phyloP scores from a whole-genome alignment of 2,888 invertebrate genomes.

The Hedychridium roseum region DNA sequence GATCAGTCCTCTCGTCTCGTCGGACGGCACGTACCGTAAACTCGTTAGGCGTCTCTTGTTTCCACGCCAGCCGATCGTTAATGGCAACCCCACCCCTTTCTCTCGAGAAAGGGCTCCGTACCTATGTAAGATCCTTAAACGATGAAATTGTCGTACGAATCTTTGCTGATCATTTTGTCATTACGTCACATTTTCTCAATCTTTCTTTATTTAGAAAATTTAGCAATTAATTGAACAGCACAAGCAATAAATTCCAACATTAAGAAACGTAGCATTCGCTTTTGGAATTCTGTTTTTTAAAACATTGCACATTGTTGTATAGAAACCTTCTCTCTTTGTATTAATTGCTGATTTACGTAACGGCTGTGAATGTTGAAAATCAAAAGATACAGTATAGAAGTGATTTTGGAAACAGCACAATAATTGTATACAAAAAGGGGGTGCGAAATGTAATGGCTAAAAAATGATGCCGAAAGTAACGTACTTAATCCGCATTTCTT shows the following conservation, averaged over 20 bases:
- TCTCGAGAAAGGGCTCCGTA: slow-evolving; percentile 18
- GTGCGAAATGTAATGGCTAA: not conserved
- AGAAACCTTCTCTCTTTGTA: too few relatives aligned
- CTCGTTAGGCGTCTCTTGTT: slow-evolving; percentile 60
- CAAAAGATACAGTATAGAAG: too few relatives aligned
- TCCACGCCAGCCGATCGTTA: slow-evolving; percentile 53
- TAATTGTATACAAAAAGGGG: not conserved
- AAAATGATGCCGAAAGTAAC: too few relatives aligned
- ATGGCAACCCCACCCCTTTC: slow-evolving; percentile 34
- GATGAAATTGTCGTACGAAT: slow-evolving; percentile 41
- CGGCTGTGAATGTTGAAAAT: slow-evolving; percentile 22
- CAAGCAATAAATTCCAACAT: too few relatives aligned
- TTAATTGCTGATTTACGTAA: too few relatives aligned
- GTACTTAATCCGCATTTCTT: too few relatives aligned
- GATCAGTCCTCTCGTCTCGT: slow-evolving; percentile 50
- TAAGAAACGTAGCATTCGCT: too few relatives aligned
- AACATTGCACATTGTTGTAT: too few relatives aligned
- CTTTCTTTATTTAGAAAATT: slow-evolving; percentile 7
- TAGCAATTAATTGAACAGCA: not conserved
- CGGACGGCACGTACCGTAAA: slow-evolving; percentile 46
- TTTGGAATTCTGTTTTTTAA: too few relatives aligned
- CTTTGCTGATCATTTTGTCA: slow-evolving; percentile 18
- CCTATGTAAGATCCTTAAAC: slow-evolving; percentile 19
- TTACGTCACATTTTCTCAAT: slow-evolving; percentile 12
- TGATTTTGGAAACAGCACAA: not conserved